Evolutionary conservation across 23 tunicate species (phyloP).

Genomic region (Oikopleura albicans): DNA sequence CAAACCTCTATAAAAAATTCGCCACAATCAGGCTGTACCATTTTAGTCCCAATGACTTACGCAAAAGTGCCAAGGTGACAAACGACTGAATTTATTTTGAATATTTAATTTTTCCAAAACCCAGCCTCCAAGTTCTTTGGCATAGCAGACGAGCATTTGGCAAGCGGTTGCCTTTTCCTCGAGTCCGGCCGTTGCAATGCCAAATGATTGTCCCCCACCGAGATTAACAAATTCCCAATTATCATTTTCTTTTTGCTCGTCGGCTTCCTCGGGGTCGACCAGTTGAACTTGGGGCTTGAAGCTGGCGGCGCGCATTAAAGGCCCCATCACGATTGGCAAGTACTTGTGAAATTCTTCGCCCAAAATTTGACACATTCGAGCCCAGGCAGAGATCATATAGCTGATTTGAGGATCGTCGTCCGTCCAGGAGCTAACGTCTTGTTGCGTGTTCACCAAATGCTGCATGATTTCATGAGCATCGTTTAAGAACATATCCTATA

Average conservation of each 20-base stretch:
- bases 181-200: slow-evolving; percentile 80
- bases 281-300: slow-evolving; percentile 88
- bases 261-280: slow-evolving; percentile 82
- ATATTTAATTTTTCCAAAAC: too few relatives aligned
- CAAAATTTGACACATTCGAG: slow-evolving; percentile 87
- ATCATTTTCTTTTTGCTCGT: slow-evolving; percentile 42
- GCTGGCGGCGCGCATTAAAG: slow-evolving; percentile 89
- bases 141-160: slow-evolving; percentile 94
- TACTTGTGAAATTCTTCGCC: slow-evolving; percentile 69
- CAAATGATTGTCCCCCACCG: slow-evolving; percentile 35
- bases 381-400: slow-evolving; percentile 98
- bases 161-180: slow-evolving; percentile 98
- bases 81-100: too few relatives aligned
- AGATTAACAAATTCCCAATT: slow-evolving; percentile 67
- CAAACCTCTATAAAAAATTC: too few relatives aligned
- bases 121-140: slow-evolving; percentile 78
- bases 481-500: neutral
- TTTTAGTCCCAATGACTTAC: too few relatives aligned
- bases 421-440: slow-evolving; percentile 78
- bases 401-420: slow-evolving; percentile 93
- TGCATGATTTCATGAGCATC: slow-evolving; percentile 58
- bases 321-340: slow-evolving; percentile 96
- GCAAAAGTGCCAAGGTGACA: too few relatives aligned
- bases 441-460: slow-evolving; percentile 65
- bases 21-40: too few relatives aligned